A percentile compares a stretch with the other conserved stretches of the same genome.
phyloP scores from a whole-genome alignment of 2,113 vertebrate genomes.

The Excalfactoria chinensis region DNA sequence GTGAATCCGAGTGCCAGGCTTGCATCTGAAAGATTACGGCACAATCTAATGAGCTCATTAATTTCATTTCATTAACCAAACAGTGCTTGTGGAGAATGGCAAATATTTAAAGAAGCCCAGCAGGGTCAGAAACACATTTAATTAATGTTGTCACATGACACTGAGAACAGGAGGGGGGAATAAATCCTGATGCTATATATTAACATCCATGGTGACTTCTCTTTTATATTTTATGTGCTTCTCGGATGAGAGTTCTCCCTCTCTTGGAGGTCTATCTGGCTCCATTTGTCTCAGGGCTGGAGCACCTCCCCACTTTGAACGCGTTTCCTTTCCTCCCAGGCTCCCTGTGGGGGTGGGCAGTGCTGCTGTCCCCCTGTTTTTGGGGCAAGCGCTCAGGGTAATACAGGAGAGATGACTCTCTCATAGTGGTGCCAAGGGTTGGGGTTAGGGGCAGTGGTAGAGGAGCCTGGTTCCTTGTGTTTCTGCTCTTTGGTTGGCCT shows the following conservation, averaged over 20 bases:
- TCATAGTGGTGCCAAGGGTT: accelerated
- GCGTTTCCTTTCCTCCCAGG: background rate
- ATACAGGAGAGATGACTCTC: background rate
- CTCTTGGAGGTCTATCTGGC: background rate
- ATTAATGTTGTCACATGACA: conserved; percentile 72
- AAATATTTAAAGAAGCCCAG: conserved; percentile 78
- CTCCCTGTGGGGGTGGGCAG: background rate
- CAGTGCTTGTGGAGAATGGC: conserved; percentile 73
- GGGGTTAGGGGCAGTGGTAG: accelerated
- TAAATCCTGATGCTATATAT: conserved; percentile 58
- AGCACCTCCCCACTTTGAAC: accelerated
- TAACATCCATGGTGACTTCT: conserved; percentile 43
- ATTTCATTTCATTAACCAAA: conserved; percentile 79
- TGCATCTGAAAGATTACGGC: conserved; percentile 69
- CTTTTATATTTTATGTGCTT: conserved; percentile 46
- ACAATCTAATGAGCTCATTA: conserved; percentile 77
- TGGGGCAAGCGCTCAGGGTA: accelerated
- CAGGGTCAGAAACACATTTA: conserved; percentile 77
- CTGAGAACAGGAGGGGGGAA: conserved; percentile 35
- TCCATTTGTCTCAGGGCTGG: background rate
- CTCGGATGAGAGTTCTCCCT: background rate
- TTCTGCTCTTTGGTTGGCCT: background rate
- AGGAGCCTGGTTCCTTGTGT: background rate
- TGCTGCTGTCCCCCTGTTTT: accelerated
- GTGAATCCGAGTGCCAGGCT: conserved; percentile 20